These are phyloP conservation scores for Epirrhoe alternata DNA, from an alignment of 2,888 invertebrate species.

Conservation along the genomic window DNA sequence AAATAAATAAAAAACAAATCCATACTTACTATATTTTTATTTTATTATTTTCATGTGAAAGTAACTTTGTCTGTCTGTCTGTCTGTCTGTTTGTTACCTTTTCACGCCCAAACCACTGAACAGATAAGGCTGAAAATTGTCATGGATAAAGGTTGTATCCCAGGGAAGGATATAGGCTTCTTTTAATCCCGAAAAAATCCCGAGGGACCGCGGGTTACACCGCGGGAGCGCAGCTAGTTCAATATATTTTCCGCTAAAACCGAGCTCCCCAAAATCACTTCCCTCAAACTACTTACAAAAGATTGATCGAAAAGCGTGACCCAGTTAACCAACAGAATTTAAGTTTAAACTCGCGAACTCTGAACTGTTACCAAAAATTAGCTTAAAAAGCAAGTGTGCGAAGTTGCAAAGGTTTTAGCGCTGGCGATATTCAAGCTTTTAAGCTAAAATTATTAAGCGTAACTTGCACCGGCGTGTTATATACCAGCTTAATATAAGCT, in stretches of 20 bases:
- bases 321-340: conserved; percentile 20
- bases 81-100: no score
- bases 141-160: no score
- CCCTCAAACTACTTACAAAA: conserved; percentile 14
- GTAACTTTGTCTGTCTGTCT: no score
- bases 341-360: conserved; percentile 42
- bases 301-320: conserved; percentile 30
- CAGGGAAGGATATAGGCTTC: no score
- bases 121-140: no score
- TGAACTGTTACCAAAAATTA: conserved; percentile 70
- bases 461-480: conserved; percentile 66
- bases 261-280: conserved; percentile 12
- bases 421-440: conserved; percentile 78
- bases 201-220: no score
- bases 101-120: no score
- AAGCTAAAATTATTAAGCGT: conserved; percentile 82
- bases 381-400: conserved; percentile 68
- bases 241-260: background rate
- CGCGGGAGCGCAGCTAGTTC: no score
- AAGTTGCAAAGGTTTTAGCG: conserved; percentile 72
- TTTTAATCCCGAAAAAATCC: no score
- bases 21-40: no score
- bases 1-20: no score
- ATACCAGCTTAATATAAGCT: conserved; percentile 65
- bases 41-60: no score